These are phyloP conservation scores for Caenorhabditis angaria DNA, from an alignment of 2,888 invertebrate species.

Conservation along the genomic window DNA sequence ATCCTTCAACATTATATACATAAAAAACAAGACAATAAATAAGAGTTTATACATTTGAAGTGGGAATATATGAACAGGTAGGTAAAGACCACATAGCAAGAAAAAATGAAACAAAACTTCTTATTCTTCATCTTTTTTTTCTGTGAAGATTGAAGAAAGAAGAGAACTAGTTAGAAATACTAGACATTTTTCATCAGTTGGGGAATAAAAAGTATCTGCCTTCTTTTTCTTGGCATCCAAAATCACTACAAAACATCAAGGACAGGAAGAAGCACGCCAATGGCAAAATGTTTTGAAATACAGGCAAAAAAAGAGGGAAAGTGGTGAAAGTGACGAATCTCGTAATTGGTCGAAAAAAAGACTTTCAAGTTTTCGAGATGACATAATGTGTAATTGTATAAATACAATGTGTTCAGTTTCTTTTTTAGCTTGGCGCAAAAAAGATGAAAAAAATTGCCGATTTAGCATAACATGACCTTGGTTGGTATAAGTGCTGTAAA, in stretches of 20 bases:
- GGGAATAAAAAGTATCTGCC: not conserved
- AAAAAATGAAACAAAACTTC: conserved; percentile 23
- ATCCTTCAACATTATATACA: not conserved
- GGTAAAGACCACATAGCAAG: conserved; percentile 18
- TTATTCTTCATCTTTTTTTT: conserved; percentile 14
- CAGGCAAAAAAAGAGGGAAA: conserved; percentile 13
- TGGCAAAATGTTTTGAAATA: conserved; percentile 15
- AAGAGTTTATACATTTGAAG: conserved; percentile 24
- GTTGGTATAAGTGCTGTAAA: not conserved
- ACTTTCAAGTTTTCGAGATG: not conserved
- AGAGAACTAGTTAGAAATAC: conserved; percentile 36
- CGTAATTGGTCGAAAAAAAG: conserved; percentile 16
- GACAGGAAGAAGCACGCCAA: conserved; percentile 27
- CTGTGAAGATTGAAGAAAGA: conserved; percentile 33
- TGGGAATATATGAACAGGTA: conserved; percentile 43
- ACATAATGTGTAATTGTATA: not conserved
- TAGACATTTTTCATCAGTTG: conserved; percentile 14
- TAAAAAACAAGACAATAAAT: not conserved
- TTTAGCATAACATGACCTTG: conserved; percentile 1
- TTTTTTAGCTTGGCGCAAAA: too few species aligned
- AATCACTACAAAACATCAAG: conserved; percentile 40
- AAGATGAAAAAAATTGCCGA: not conserved
- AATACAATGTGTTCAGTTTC: conserved; percentile 2
- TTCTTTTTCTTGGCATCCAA: conserved; percentile 5
- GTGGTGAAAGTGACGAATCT: conserved; percentile 23